Conservation (phyloP, 2,888 invertebrate species). For the Dermolepida albohirtum region DNA sequence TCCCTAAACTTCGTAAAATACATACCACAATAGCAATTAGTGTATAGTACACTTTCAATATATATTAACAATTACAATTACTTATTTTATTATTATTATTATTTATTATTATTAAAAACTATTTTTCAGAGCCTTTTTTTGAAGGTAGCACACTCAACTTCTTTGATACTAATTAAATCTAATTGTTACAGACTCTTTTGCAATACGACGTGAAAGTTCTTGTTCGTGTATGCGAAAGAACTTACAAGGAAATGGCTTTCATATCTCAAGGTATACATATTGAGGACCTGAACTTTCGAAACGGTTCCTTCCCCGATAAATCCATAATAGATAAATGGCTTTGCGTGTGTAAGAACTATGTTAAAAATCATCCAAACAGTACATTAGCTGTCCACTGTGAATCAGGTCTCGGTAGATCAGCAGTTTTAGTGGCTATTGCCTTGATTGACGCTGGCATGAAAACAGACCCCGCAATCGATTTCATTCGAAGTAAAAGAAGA, state of each 20-base stretch:
- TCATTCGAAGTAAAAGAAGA: slow-evolving; percentile 95
- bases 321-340: slow-evolving; percentile 40
- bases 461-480: slow-evolving; percentile 98
- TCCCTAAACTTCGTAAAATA: too few relatives aligned
- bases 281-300: slow-evolving; percentile 39
- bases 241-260: slow-evolving; percentile 38
- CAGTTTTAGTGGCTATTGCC: slow-evolving; percentile 97
- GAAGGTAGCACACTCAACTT: too few relatives aligned
- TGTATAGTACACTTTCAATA: too few relatives aligned
- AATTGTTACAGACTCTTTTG: slow-evolving; percentile 30
- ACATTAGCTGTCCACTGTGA: slow-evolving; percentile 99
- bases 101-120: too few relatives aligned
- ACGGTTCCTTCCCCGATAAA: slow-evolving; percentile 40
- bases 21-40: too few relatives aligned
- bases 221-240: slow-evolving; percentile 40
- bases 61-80: too few relatives aligned
- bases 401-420: slow-evolving; percentile 97
- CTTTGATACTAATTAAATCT: not conserved
- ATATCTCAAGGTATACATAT: slow-evolving; percentile 37
- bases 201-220: slow-evolving; percentile 40
- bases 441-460: slow-evolving; percentile 98
- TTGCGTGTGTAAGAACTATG: slow-evolving; percentile 34
- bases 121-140: too few relatives aligned
- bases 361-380: slow-evolving; percentile 71
- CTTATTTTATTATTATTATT: too few relatives aligned